Conservation (phyloP, 2,797 vertebrate species). For the Molossus alvarezi region DNA sequence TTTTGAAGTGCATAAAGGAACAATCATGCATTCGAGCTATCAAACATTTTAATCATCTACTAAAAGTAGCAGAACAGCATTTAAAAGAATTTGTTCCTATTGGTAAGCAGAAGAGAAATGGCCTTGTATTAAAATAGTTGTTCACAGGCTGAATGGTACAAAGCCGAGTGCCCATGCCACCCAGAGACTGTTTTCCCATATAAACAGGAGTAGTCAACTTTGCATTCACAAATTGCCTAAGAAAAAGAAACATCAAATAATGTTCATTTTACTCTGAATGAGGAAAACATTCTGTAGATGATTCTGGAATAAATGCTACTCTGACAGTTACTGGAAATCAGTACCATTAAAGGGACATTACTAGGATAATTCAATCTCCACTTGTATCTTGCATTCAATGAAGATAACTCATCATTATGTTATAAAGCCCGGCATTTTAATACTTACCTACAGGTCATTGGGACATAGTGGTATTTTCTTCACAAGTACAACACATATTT, state of each 20-base stretch:
- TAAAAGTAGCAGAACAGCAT: slow-evolving; percentile 61
- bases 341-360: slow-evolving; percentile 41
- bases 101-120: slow-evolving; percentile 41
- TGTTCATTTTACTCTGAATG: slow-evolving; percentile 41
- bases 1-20: slow-evolving; percentile 74
- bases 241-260: not conserved
- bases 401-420: not conserved
- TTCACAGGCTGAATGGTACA: slow-evolving; percentile 55
- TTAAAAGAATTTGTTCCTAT: slow-evolving; percentile 70
- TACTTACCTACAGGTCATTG: not conserved
- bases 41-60: slow-evolving; percentile 60
- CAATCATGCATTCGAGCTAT: slow-evolving; percentile 68
- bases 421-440: slow-evolving; percentile 50
- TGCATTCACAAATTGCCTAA: slow-evolving; percentile 22
- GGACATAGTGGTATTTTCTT: not conserved
- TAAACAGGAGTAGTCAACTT: not conserved
- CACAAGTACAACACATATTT: slow-evolving; percentile 15
- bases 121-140: slow-evolving; percentile 70
- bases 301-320: slow-evolving; percentile 46
- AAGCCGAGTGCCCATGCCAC: not conserved
- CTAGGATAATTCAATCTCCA: slow-evolving; percentile 21
- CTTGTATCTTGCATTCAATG: slow-evolving; percentile 20
- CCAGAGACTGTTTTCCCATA: not conserved
- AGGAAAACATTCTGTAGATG: not conserved
- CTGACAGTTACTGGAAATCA: slow-evolving; percentile 18